Conservation (phyloP, 1,140 invertebrate genomes). For the Lepidurus packardi region DNA sequence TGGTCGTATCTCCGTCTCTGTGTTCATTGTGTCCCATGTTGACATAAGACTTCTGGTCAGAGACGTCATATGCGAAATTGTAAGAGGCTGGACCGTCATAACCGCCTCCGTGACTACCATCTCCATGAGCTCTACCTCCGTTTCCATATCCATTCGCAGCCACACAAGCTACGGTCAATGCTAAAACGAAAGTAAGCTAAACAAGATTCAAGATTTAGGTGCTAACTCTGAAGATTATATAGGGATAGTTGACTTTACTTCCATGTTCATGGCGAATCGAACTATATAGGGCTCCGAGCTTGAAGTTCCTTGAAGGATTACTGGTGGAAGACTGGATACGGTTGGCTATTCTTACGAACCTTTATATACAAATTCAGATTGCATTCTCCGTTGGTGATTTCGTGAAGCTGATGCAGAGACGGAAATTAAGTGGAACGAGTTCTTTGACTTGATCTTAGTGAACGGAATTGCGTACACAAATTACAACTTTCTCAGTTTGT, state of each 20-base stretch:
- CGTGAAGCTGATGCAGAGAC: not conserved
- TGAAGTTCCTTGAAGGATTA: not conserved
- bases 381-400: not conserved
- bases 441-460: not conserved
- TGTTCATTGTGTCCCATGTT: constrained; percentile 38
- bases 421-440: not conserved
- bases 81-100: constrained; percentile 31
- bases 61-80: constrained; percentile 38
- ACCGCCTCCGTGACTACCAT: not conserved
- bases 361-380: not conserved
- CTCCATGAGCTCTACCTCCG: not conserved
- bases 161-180: not conserved
- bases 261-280: not conserved
- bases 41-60: constrained; percentile 36
- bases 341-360: not conserved
- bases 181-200: not conserved
- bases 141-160: not conserved
- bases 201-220: not conserved
- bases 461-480: not conserved
- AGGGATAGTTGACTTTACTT: not conserved
- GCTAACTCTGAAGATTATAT: not conserved
- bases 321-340: not conserved
- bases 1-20: constrained; percentile 37
- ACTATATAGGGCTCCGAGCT: not conserved
- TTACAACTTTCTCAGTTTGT: not conserved